Evolutionary conservation across 2,888 invertebrate genomes (phyloP).

Genomic region (Habrosyne pyritoides): DNA sequence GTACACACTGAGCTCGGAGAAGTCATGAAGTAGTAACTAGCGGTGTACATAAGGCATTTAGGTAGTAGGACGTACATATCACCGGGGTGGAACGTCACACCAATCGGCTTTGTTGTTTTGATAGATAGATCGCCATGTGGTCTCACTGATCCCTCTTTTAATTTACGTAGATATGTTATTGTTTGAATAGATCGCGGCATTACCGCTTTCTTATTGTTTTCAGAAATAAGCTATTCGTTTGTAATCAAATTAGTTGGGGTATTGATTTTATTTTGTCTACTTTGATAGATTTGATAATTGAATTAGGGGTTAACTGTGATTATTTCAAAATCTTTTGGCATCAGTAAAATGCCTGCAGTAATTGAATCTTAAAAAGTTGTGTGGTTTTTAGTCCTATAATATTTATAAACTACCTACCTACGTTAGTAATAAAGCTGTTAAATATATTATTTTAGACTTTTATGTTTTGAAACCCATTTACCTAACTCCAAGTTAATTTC

Average conservation of each 20-base stretch:
- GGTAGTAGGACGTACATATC: slow-evolving; percentile 83
- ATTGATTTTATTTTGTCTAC: neutral
- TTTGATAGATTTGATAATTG: neutral
- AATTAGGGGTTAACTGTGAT: neutral
- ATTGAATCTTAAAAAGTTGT: no score
- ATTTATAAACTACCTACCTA: no score
- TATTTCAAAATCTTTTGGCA: neutral
- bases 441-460: neutral
- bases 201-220: slow-evolving; percentile 25
- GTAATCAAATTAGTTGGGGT: neutral
- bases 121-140: slow-evolving; percentile 81
- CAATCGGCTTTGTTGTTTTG: slow-evolving; percentile 83
- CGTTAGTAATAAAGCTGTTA: no score
- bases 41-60: slow-evolving; percentile 84
- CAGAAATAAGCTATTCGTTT: slow-evolving; percentile 26
- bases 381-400: no score
- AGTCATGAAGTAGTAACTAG: slow-evolving; percentile 84
- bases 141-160: slow-evolving; percentile 64
- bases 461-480: no score
- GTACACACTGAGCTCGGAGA: slow-evolving; percentile 84
- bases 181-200: slow-evolving; percentile 33
- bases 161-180: slow-evolving; percentile 57
- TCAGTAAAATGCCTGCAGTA: no score
- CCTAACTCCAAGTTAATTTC: neutral
- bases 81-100: slow-evolving; percentile 83